Evolutionary conservation across 1,140 invertebrate genomes (phyloP), one percentile per base, ranked within the genome.

Genomic region (Stenopsyche tienmushanensis): DNA sequence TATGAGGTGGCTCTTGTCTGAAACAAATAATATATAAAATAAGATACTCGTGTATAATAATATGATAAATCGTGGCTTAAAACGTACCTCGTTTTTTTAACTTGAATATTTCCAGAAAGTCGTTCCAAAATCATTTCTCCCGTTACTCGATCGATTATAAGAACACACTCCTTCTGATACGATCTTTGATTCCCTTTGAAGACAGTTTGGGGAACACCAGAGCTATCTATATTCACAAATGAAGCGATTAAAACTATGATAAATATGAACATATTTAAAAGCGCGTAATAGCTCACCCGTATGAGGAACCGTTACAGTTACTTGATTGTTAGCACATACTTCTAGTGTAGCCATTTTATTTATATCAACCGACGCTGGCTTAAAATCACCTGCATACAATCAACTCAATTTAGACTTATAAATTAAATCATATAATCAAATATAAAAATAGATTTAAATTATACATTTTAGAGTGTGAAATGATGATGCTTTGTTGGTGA

Each of bases 61-160:
- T n/a, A n/a, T n/a, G n/a, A 47, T 47, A 60, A 60, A 29, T 47
- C 7, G 10, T 52, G 7, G 13, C 1, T 45, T 15, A 3, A 15
- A 24, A 67, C 67, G 71, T 75, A 93, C 89, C 94, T 87, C 10
- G 94, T 97, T 78, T 97, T 97, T 78, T 98, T 98, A 1, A 98
- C 88, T 84, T 92, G 91, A 72, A 97, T 92, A 81, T 92, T 95
- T 70, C 89, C 89, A 39, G 88, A 88, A 47, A 98, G 83, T 79
- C 91, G 92, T 79, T 98, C 96, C 62, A 98, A 78, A 15, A 91
- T 95, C 69, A 97, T 90, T 80, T 95, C 92, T 52, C 95, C 94
- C 1, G 94, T 98, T 42, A 84, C 82, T 76, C 89, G 88, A 78
- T 98, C 94, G 69, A 96, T 93, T 55, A 98, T 95, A 8, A 98